These are phyloP conservation scores for Carlito syrichta DNA, from an alignment of 2,113 vertebrate genomes.

Conservation along the genomic window DNA sequence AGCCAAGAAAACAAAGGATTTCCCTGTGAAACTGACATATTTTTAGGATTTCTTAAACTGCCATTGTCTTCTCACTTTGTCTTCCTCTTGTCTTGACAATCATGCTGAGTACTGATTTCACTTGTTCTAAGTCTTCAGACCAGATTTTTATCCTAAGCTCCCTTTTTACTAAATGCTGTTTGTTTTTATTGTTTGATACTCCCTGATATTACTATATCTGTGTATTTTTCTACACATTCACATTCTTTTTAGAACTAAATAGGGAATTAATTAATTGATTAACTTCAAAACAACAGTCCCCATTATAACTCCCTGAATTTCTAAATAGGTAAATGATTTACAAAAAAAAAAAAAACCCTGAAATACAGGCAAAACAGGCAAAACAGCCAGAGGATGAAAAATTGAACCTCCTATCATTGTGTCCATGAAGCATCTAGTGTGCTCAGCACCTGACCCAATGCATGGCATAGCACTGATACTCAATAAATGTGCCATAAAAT, in stretches of 20 bases:
- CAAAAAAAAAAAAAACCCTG: slow-evolving; percentile 1
- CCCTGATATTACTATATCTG: not conserved
- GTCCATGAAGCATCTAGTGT: not conserved
- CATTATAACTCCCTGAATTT: slow-evolving; percentile 39
- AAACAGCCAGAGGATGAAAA: not conserved
- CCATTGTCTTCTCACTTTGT: not conserved
- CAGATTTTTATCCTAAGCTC: slow-evolving; percentile 1
- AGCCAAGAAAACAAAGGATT: too few species aligned
- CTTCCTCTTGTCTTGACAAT: not conserved
- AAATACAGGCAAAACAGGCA: slow-evolving; percentile 15
- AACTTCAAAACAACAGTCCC: slow-evolving; percentile 31
- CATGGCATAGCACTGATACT: not conserved
- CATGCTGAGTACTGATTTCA: not conserved
- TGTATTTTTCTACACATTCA: slow-evolving; percentile 44
- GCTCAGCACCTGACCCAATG: not conserved
- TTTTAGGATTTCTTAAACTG: not conserved
- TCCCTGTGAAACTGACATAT: not conserved
- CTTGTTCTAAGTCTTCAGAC: not conserved
- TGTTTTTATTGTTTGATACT: not conserved
- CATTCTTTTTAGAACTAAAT: slow-evolving; percentile 30
- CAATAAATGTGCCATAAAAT: not conserved
- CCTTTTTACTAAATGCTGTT: not conserved
- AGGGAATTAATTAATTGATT: slow-evolving; percentile 63
- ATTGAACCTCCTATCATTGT: not conserved
- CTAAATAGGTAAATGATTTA: not conserved